Evolutionary conservation across 92 coral and sea anemone species (phyloP), one percentile per base, ranked within the genome.

Genomic region (Zoanthus gigantus): DNA sequence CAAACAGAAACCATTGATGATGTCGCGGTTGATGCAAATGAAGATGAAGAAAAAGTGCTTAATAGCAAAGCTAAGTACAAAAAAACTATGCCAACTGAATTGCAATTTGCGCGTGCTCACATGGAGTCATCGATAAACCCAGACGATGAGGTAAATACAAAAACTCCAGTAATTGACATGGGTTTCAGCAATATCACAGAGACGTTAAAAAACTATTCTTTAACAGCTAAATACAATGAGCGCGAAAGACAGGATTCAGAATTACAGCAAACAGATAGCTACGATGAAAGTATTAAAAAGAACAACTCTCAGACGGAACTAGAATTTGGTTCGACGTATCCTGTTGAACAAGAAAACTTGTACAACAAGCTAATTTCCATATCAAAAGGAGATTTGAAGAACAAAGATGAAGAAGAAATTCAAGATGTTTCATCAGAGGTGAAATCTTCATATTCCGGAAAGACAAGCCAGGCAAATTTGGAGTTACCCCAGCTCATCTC

Each of bases 341-440:
- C 66, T 58, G 66, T 58, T 11, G n/a, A 14, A 58, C 72, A 67
- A 67, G 37, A 10, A 23, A 67, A 67, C 14, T 67, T 67, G 37
- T 67, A 67, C 72, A 67, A 18, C 32, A 67, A 67, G 18, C 72
- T 67, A 0, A 67, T 28, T 18, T 28, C 34, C 18, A 67, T 28
- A 37, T 28, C 72, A 7, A 28, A 18, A 12, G 37, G 8, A 23
- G 5, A 23, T 67, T 5, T 28, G 63, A 76, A 52, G 8, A 76
- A 18, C 48, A 50, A 29, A 42, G 72, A 65, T 65, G 37, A n/a
- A 44, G 84, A 79, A 7, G 72, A 79, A n/a, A 45, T 79, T 47
- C 73, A 79, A 29, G 84, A 79, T 29, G 84, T 79, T 15, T 79
- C 84, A n/a, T 63, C 74, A 42, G 84, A 79, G 74, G 84, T 79